Base-by-base conservation (phyloP, 2,888 invertebrate species). In the Leptopilina syphax region DNA sequence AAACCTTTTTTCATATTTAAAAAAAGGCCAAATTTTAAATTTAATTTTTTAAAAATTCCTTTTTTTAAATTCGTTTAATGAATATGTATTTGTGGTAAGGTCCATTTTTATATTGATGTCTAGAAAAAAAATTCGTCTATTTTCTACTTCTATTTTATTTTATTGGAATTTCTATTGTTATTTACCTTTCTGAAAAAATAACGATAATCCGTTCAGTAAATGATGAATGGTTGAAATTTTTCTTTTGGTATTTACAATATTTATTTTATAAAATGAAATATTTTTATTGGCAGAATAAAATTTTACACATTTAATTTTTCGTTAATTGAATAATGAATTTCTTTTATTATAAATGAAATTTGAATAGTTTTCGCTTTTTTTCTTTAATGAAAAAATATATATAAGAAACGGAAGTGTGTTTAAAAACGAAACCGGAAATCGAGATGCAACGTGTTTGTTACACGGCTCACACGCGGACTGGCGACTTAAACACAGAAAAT, bases 401-500 rank as follows among this genome's bases (percentile, higher is more conserved):
- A n/a, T 34, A 1, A 27, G 12, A 7, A 34, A 57, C n/a, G n/a
- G 57, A 57, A 57, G 3, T 8, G 57, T 13, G 8, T 73, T 57
- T 77, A 57, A 77, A 77, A 81, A 24, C 57, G 41, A 66, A 81
- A 83, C 83, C 85, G 84, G 82, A 86, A 82, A 82, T 81, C 79
- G 82, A 80, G 79, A 77, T 79, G 79, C 83, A 82, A 82, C 84
- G 82, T 66, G 85, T 83, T 84, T 84, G 83, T 80, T 85, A 83
- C 84, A 84, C 87, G 85, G 84, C 83, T 85, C 85, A 88, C 88
- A 89, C 89, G 88, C 89, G 89, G 89, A 89, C 89, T 88, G 87
- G 82, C 87, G 82, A 82, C 86, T 87, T 84, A 84, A 86, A 87
- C 87, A 81, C 85, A 85, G 86, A 84, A 44, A 44, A 83, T 83